A percentile compares a stretch with the other conserved stretches of the same genome.
These are phyloP conservation scores for Sternotherus odoratus DNA, from an alignment of 2,797 vertebrate species.

Conservation along the genomic window DNA sequence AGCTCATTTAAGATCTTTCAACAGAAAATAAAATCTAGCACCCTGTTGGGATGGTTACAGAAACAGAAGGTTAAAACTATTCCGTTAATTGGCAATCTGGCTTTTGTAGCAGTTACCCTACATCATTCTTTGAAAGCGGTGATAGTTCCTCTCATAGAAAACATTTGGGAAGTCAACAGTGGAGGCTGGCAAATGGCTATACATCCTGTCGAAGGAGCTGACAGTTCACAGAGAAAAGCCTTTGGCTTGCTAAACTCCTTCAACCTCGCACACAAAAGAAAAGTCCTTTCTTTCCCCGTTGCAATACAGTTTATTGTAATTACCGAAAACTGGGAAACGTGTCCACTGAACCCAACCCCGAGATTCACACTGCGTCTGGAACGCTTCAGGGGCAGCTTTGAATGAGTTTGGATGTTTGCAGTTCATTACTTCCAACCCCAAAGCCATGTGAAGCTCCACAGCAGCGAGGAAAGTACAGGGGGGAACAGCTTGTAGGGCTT, in stretches of 20 bases:
- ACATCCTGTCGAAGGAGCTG: background rate
- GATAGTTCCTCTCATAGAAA: background rate
- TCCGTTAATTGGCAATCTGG: background rate
- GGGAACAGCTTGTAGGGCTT: background rate
- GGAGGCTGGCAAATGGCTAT: background rate
- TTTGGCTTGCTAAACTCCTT: background rate
- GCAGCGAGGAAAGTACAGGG: background rate
- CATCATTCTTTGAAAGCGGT: background rate
- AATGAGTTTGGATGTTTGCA: background rate
- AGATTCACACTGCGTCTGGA: too few relatives aligned
- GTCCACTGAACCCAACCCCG: background rate
- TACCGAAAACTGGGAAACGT: background rate
- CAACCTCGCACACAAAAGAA: background rate
- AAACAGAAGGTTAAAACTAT: background rate
- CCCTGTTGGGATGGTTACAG: background rate
- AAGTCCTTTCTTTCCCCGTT: background rate
- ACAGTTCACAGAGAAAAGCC: background rate
- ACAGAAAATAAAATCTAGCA: background rate
- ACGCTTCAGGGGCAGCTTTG: background rate
- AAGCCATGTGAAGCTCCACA: background rate
- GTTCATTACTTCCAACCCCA: background rate
- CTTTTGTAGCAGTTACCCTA: background rate
- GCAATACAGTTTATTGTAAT: background rate
- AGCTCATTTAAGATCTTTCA: background rate
- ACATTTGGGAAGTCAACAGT: background rate